These are phyloP conservation scores for Tachystola acroxantha DNA, from an alignment of 2,888 invertebrate genomes.

Conservation along the genomic window DNA sequence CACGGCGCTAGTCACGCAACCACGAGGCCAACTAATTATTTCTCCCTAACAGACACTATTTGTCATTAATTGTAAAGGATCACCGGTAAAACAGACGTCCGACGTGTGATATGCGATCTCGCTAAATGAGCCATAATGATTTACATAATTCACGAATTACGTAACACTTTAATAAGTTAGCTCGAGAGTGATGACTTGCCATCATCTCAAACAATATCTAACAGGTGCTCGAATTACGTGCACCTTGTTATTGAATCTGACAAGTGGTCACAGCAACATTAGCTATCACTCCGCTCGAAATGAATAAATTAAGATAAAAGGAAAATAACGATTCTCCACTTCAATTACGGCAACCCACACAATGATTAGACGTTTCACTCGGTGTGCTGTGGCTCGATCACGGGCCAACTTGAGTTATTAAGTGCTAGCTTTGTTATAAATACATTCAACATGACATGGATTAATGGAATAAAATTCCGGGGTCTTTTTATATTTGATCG, in stretches of 20 bases:
- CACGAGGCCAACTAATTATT: constrained; percentile 49
- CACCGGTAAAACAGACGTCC: constrained; percentile 28
- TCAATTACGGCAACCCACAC: constrained; percentile 73
- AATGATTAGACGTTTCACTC: constrained; percentile 72
- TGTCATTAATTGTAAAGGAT: constrained; percentile 48
- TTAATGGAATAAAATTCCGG: constrained; percentile 64
- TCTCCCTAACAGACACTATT: constrained; percentile 49
- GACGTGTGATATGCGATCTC: constrained; percentile 17
- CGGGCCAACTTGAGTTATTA: constrained; percentile 61
- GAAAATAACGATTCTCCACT: constrained; percentile 59
- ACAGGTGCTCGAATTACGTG: constrained; percentile 7
- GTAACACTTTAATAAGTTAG: not conserved
- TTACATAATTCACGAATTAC: constrained; percentile 14
- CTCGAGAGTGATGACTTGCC: constrained; percentile 4
- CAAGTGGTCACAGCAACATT: constrained; percentile 73
- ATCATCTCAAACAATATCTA: constrained; percentile 16
- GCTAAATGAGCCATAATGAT: constrained; percentile 20
- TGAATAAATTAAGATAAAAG: constrained; percentile 76
- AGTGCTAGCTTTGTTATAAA: constrained; percentile 73
- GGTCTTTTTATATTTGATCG: constrained; percentile 61
- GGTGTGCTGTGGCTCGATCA: constrained; percentile 52
- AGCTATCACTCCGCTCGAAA: constrained; percentile 54
- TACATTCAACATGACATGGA: constrained; percentile 68
- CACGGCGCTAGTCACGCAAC: constrained; percentile 60
- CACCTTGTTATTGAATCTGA: constrained; percentile 64